phyloP scores from a whole-genome alignment of 1,140 invertebrate genomes.

The Drosophila oshimai region DNA sequence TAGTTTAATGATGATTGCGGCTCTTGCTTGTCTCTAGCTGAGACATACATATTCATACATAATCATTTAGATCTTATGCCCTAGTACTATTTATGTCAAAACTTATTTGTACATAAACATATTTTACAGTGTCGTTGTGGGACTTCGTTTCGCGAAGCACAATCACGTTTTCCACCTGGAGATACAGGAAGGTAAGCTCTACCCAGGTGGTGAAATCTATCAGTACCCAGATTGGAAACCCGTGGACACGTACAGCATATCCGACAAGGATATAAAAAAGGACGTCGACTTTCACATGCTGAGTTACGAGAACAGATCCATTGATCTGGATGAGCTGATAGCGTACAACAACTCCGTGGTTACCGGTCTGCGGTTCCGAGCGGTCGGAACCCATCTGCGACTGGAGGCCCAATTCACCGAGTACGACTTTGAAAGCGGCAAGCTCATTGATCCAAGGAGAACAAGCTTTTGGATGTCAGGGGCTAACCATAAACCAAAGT shows the following conservation, averaged over 20 bases:
- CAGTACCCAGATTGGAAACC: slow-evolving; percentile 86
- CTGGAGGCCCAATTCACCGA: slow-evolving; percentile 90
- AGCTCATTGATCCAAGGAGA: slow-evolving; percentile 84
- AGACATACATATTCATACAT: too few relatives aligned
- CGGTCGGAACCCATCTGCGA: slow-evolving; percentile 91
- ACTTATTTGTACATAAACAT: too few relatives aligned
- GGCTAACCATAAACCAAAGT: slow-evolving; percentile 87
- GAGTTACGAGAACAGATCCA: slow-evolving; percentile 88
- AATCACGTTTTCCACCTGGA: slow-evolving; percentile 91
- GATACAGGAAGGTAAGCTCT: slow-evolving; percentile 88
- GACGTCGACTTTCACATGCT: slow-evolving; percentile 89
- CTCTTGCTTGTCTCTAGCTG: too few relatives aligned
- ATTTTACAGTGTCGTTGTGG: slow-evolving; percentile 92
- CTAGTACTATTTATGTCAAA: too few relatives aligned
- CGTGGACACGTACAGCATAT: slow-evolving; percentile 86
- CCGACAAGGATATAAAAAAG: slow-evolving; percentile 83
- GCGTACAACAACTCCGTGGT: slow-evolving; percentile 87
- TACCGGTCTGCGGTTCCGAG: slow-evolving; percentile 87
- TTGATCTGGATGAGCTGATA: slow-evolving; percentile 90
- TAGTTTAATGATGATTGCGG: too few relatives aligned
- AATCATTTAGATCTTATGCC: too few relatives aligned
- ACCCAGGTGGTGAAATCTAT: slow-evolving; percentile 86
- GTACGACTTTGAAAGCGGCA: slow-evolving; percentile 90
- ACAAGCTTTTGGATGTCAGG: slow-evolving; percentile 88
- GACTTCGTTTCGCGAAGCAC: slow-evolving; percentile 88